Conservation (phyloP, 2,888 invertebrate species). For the Linnaemya vulpina region DNA sequence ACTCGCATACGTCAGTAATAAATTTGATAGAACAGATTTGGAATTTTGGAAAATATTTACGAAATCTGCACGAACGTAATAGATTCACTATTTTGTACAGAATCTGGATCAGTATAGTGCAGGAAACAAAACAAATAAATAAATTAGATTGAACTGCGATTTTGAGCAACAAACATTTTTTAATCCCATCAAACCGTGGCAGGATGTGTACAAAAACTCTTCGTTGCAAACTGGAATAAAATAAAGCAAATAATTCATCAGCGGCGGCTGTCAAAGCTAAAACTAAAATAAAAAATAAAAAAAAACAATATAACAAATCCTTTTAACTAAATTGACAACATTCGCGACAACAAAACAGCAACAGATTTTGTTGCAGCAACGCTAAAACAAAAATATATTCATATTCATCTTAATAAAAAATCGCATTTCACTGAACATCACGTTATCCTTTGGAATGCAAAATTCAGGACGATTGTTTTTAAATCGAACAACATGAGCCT, state of each 20-base stretch:
- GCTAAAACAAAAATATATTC: background rate
- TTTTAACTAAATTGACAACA: conserved; percentile 60
- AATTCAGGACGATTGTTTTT: too few relatives aligned
- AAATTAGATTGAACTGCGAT: conserved; percentile 28
- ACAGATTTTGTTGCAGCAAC: background rate
- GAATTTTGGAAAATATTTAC: conserved; percentile 32
- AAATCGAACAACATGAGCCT: too few relatives aligned
- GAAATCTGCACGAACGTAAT: conserved; percentile 21
- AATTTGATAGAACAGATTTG: conserved; percentile 38
- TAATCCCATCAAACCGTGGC: conserved; percentile 37
- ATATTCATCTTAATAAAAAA: background rate
- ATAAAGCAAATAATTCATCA: conserved; percentile 53
- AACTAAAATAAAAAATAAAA: too few relatives aligned
- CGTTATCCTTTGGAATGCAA: too few relatives aligned
- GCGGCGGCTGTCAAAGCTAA: conserved; percentile 42
- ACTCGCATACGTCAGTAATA: conserved; percentile 38
- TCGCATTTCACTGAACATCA: too few relatives aligned
- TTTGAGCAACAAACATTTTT: conserved; percentile 11
- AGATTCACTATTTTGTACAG: conserved; percentile 17
- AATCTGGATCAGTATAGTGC: conserved; percentile 2
- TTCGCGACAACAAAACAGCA: background rate
- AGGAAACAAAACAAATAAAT: conserved; percentile 36
- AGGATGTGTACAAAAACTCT: background rate
- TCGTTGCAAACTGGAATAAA: background rate
- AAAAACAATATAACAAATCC: conserved; percentile 49